These are phyloP conservation scores for Drosophila athabasca DNA, from an alignment of 1,140 invertebrate genomes.

Conservation along the genomic window DNA sequence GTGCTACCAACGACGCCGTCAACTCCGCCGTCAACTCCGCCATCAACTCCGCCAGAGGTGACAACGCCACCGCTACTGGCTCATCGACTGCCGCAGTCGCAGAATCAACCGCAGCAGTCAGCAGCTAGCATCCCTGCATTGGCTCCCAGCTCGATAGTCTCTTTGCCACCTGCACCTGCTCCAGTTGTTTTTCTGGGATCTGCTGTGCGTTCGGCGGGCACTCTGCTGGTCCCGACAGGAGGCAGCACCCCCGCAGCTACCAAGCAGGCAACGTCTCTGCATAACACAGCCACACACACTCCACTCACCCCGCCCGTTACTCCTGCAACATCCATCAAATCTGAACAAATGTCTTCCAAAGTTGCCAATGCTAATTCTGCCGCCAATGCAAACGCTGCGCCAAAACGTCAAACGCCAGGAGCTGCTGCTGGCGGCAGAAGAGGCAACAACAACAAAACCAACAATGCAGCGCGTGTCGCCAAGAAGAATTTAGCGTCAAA, in stretches of 20 bases:
- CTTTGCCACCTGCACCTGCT: not conserved
- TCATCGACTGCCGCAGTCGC: slow-evolving; percentile 24
- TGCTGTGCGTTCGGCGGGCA: not conserved
- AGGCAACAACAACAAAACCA: slow-evolving; percentile 40
- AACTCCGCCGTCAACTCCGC: slow-evolving; percentile 45
- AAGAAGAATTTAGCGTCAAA: slow-evolving; percentile 16
- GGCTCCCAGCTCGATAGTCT: slow-evolving; percentile 17
- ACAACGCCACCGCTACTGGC: slow-evolving; percentile 21
- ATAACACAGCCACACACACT: not conserved
- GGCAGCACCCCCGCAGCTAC: not conserved
- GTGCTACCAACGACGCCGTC: slow-evolving; percentile 58
- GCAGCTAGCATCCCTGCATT: slow-evolving; percentile 26
- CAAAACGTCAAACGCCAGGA: slow-evolving; percentile 19
- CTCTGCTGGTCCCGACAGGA: not conserved
- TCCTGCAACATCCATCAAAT: slow-evolving; percentile 46
- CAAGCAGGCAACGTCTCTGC: not conserved
- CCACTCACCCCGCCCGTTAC: slow-evolving; percentile 7
- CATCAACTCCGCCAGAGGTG: slow-evolving; percentile 47
- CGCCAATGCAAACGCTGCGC: slow-evolving; percentile 6
- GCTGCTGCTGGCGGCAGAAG: slow-evolving; percentile 25
- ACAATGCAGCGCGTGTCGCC: slow-evolving; percentile 3
- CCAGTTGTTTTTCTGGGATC: no score
- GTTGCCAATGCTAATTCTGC: slow-evolving; percentile 49
- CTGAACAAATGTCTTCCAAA: slow-evolving; percentile 77
- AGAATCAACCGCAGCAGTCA: not conserved